Evolutionary conservation across 64 coral and sea anemone species (phyloP), one percentile per base, ranked within the genome.

Genomic region (Montipora efflorescens): DNA sequence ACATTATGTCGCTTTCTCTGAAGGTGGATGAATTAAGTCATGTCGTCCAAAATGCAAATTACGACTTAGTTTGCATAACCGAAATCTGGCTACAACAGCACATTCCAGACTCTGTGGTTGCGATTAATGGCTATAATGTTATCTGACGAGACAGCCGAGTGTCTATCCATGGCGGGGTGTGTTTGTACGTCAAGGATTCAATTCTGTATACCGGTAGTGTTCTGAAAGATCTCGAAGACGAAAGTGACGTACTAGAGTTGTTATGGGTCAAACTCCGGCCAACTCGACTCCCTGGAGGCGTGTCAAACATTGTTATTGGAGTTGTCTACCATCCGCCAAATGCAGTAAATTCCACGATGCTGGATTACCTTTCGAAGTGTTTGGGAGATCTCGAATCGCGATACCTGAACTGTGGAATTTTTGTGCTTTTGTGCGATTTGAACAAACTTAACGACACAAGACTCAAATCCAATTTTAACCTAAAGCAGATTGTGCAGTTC

Each of bases 171-270:
- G 93, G 87, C 0, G 93, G 93, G 15, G 52, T 95, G 21, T 95
- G 93, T 52, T 69, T 85, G 87, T 95, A 95, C 2, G 93, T 95
- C 78, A 47, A 80, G 5, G 88, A 95, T 78, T 44, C 87, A 22
- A 83, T 90, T 4, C 69, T 57, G 21, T 90, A 72, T 72, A 49
- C 25, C 25, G 25, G 25, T 25, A 25, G 90, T 22, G 62, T 68
- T 15, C 51, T 95, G 49, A 15, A 19, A 36, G 93, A 95, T 75
- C 2, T 94, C 22, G 80, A 80, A 47, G 75, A 67, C 36, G 36
- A 75, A 75, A 82, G 14, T 21, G 48, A 76, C 14, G 61, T 22
- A 18, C 67, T 91, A 28, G 77, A 91, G 80, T 77, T 81, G 9
- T 49, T 91, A 22, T 91, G 89, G 89, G 52, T 81, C 15, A 81